phyloP scores from a whole-genome alignment of 1,140 invertebrate species.

The Ptiloglossa arizonensis region DNA sequence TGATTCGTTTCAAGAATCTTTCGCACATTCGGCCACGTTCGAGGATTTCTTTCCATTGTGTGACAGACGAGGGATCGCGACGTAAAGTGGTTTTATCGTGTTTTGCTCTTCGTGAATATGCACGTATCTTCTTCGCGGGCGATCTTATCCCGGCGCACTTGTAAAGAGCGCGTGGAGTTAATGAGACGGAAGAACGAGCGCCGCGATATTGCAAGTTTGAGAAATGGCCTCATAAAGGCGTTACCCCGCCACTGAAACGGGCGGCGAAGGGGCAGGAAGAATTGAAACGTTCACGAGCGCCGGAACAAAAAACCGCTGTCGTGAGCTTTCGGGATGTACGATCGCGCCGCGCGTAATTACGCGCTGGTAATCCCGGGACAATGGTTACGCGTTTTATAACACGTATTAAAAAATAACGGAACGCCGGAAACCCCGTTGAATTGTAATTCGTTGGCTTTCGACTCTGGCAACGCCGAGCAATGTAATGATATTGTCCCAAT shows the following conservation, averaged over 20 bases:
- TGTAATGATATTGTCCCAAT: background rate
- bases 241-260: constrained; percentile 34
- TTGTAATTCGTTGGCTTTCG: background rate
- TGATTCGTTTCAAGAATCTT: no score
- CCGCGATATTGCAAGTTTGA: constrained; percentile 38
- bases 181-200: constrained; percentile 50
- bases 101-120: background rate
- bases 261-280: constrained; percentile 15
- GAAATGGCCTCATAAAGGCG: constrained; percentile 42
- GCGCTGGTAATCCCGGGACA: constrained; percentile 10
- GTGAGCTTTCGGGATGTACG: constrained; percentile 16
- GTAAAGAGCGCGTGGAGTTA: constrained; percentile 40
- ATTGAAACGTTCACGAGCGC: constrained; percentile 26
- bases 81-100: background rate
- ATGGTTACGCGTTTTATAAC: background rate
- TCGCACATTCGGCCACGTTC: no score
- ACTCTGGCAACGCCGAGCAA: background rate
- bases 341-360: constrained; percentile 29
- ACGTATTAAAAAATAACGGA: constrained; percentile 3
- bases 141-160: constrained; percentile 22
- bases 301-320: constrained; percentile 23
- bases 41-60: no score
- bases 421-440: background rate
- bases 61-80: background rate
- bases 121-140: constrained; percentile 15